These are phyloP conservation scores for Nesospiza acunhae DNA, from an alignment of 2,113 vertebrate species.

Conservation along the genomic window DNA sequence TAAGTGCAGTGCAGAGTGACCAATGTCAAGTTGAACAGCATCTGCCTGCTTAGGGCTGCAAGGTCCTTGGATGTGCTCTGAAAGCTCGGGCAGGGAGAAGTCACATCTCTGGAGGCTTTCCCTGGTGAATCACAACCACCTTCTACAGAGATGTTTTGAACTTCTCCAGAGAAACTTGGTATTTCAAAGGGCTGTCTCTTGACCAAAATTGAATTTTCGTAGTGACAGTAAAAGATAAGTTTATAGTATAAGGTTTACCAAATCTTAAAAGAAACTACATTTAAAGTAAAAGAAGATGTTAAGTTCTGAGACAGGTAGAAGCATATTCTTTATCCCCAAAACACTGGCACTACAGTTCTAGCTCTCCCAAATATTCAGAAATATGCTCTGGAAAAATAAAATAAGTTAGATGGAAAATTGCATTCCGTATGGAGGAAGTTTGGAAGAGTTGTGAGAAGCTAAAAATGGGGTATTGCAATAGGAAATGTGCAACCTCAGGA, in stretches of 20 bases:
- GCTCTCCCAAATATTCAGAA: not conserved
- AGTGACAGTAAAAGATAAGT: not conserved
- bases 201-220: not conserved
- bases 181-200: not conserved
- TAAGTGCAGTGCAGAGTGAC: not conserved
- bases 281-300: not conserved
- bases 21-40: not conserved
- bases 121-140: not conserved
- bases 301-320: not conserved
- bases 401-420: not conserved
- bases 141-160: not conserved
- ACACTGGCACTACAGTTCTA: not conserved
- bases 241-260: not conserved
- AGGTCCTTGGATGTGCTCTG: not conserved
- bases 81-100: not conserved
- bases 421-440: not conserved
- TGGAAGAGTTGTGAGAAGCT: not conserved
- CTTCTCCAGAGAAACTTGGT: not conserved
- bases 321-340: not conserved
- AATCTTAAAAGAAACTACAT: not conserved
- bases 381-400: not conserved
- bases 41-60: accelerated
- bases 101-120: not conserved
- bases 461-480: not conserved
- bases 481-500: not conserved